Evolutionary conservation across 1,140 invertebrate species (phyloP).

Genomic region (Rhopalosiphum padi): DNA sequence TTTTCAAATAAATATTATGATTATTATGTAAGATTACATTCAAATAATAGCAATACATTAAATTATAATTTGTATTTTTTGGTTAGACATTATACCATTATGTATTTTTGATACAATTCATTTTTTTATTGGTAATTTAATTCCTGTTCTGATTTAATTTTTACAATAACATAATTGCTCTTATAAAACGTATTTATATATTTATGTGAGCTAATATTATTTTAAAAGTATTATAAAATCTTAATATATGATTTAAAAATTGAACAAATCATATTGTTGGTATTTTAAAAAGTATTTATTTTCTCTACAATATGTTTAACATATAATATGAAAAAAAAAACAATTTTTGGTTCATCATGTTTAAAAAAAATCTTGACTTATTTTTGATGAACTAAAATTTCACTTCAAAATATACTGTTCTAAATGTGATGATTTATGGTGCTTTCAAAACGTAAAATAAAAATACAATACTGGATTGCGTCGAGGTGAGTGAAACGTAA

Average conservation of each 20-base stretch:
- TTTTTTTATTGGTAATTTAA: too few species aligned
- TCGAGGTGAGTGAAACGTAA: neutral
- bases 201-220: neutral
- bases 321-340: too few species aligned
- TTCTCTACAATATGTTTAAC: neutral
- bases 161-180: too few species aligned
- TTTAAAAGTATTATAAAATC: too few species aligned
- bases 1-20: too few species aligned
- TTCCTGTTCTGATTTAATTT: too few species aligned
- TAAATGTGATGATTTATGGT: neutral
- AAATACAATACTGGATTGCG: neutral
- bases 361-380: neutral
- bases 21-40: too few species aligned
- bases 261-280: neutral
- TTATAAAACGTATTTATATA: too few species aligned
- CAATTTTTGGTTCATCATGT: neutral
- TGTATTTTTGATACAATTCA: too few species aligned
- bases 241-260: neutral
- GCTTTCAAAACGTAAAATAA: neutral
- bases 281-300: neutral
- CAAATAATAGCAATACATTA: too few species aligned
- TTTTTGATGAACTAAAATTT: neutral
- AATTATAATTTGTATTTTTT: too few species aligned
- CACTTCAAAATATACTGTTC: neutral
- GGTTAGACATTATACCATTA: too few species aligned